Conservation (phyloP, 2,113 vertebrate species). For the pig (Sus scrofa) region DNA sequence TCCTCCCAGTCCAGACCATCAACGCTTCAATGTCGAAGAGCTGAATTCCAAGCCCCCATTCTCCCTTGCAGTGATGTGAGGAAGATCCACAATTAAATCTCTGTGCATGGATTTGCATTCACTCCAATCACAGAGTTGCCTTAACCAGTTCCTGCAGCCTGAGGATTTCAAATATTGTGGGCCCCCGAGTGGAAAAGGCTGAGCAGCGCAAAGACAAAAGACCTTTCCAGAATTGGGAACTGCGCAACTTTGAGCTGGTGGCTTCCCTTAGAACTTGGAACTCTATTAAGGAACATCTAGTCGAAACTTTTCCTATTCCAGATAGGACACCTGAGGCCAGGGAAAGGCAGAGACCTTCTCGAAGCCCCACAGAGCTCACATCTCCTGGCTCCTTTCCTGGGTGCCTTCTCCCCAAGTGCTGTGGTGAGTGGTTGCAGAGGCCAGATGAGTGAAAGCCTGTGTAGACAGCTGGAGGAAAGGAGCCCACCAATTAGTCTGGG, state of each 20-base stretch:
- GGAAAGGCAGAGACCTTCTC: not conserved
- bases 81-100: not conserved
- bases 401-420: no score
- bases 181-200: not conserved
- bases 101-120: not conserved
- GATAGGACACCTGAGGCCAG: not conserved
- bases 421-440: fast-evolving
- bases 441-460: not conserved
- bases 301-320: not conserved
- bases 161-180: no score
- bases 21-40: not conserved
- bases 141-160: not conserved
- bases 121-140: not conserved
- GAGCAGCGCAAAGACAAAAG: not conserved
- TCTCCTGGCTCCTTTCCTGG: not conserved
- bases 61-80: not conserved
- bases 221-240: not conserved
- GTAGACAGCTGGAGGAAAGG: not conserved
- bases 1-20: not conserved
- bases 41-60: not conserved
- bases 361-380: no score
- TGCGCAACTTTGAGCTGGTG: not conserved
- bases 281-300: not conserved
- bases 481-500: slow-evolving; percentile 13
- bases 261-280: not conserved